Conservation (phyloP, 2,797 vertebrate genomes). For the Labeo calbasu region DNA sequence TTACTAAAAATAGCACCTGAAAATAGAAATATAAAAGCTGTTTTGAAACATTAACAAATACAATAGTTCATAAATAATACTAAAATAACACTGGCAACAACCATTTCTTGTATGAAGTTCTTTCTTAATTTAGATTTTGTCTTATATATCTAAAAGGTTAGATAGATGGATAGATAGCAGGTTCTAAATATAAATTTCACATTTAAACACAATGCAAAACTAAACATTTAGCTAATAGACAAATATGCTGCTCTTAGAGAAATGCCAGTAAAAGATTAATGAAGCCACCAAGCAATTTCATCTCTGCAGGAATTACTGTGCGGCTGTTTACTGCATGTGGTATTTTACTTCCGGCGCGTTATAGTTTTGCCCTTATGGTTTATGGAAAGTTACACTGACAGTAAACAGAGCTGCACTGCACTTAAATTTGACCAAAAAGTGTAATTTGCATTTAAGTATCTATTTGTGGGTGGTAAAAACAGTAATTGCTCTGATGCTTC, state of each 20-base stretch:
- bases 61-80: not conserved
- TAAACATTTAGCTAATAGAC: not conserved
- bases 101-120: not conserved
- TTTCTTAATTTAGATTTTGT: not conserved
- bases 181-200: not conserved
- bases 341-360: not conserved
- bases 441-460: not conserved
- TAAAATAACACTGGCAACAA: not conserved
- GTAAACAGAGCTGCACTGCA: not conserved
- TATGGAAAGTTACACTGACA: not conserved
- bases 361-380: constrained; percentile 3
- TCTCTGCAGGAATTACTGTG: not conserved
- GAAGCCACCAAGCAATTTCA: not conserved
- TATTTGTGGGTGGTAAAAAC: not conserved
- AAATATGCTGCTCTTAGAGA: not conserved
- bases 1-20: not conserved
- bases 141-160: not conserved
- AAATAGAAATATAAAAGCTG: not conserved
- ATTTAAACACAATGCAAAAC: not conserved
- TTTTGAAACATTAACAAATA: not conserved
- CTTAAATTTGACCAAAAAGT: not conserved
- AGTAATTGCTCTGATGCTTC: not conserved
- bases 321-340: constrained; percentile 7
- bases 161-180: not conserved
- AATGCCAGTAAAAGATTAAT: not conserved